Conservation (phyloP, 1,140 invertebrate species). For the Periplaneta americana region DNA sequence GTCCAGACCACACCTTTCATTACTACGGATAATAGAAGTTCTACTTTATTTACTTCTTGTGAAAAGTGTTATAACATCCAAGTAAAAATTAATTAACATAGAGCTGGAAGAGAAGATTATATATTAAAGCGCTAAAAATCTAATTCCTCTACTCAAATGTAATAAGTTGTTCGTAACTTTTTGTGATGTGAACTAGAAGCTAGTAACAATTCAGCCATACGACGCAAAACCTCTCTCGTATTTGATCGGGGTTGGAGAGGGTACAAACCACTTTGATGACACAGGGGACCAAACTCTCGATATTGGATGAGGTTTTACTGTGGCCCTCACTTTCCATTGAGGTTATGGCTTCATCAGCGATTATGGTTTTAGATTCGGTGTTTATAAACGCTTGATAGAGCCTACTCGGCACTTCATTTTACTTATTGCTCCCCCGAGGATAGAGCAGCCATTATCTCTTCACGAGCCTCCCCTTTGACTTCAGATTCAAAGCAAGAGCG, state of each 20-base stretch:
- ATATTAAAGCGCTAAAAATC: too few species aligned
- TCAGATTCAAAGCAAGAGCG: neutral
- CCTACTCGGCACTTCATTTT: neutral
- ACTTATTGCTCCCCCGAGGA: neutral
- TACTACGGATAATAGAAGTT: too few species aligned
- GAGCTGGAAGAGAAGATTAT: too few species aligned
- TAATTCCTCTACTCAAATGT: too few species aligned
- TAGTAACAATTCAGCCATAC: neutral
- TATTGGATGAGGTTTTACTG: neutral
- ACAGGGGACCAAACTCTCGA: neutral
- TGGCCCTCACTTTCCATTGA: too few species aligned
- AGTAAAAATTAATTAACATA: too few species aligned
- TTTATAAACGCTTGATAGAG: neutral
- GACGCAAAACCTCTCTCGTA: neutral
- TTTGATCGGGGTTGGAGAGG: neutral
- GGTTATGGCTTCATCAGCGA: neutral
- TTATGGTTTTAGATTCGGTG: neutral
- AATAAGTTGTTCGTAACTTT: too few species aligned
- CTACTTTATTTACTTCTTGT: too few species aligned
- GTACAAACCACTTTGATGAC: neutral
- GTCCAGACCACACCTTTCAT: too few species aligned
- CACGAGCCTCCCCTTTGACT: neutral
- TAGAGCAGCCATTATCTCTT: neutral
- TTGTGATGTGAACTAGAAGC: too few species aligned
- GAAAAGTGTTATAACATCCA: too few species aligned